phyloP scores from a whole-genome alignment of 2,113 vertebrate genomes.

The Malurus alboscapulatus region DNA sequence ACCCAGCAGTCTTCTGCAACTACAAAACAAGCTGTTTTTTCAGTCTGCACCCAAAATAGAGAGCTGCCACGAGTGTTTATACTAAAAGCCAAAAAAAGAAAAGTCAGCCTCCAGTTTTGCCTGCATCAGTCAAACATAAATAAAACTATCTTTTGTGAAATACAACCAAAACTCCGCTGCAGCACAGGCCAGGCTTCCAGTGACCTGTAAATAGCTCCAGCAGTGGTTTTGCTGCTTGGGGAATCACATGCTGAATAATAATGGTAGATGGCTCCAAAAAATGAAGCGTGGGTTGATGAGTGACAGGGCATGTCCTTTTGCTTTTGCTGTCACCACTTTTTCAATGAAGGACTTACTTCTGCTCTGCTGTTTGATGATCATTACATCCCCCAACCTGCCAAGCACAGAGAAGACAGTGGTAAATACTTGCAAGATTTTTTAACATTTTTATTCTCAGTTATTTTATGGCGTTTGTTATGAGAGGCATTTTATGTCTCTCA shows the following conservation, averaged over 20 bases:
- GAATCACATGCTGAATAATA: not conserved
- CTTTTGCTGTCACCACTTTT: not conserved
- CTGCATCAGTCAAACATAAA: not conserved
- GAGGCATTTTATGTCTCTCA: not conserved
- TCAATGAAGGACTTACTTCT: not conserved
- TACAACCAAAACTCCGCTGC: not conserved
- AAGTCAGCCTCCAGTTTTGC: conserved; percentile 8
- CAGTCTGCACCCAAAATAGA: conserved; percentile 33
- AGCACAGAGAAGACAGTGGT: not conserved
- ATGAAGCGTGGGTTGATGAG: not conserved
- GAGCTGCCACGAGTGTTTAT: not conserved
- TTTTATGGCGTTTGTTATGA: not conserved
- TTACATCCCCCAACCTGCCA: accelerated
- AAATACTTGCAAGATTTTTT: not conserved
- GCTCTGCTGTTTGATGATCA: not conserved
- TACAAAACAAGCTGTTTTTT: conserved; percentile 39
- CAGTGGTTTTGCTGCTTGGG: not conserved
- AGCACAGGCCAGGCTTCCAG: not conserved
- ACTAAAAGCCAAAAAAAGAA: conserved; percentile 18
- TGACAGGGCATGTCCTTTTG: conserved; percentile 4
- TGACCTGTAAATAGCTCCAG: conserved; percentile 12
- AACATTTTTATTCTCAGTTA: not conserved
- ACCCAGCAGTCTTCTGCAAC: not conserved
- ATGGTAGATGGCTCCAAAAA: not conserved
- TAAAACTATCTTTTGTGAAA: conserved; percentile 32